Percentiles rank a stretch among this genome's conserved stretches.
Evolutionary conservation across 92 coral and sea anemone genomes (phyloP).

Genomic region (Porites lobata): DNA sequence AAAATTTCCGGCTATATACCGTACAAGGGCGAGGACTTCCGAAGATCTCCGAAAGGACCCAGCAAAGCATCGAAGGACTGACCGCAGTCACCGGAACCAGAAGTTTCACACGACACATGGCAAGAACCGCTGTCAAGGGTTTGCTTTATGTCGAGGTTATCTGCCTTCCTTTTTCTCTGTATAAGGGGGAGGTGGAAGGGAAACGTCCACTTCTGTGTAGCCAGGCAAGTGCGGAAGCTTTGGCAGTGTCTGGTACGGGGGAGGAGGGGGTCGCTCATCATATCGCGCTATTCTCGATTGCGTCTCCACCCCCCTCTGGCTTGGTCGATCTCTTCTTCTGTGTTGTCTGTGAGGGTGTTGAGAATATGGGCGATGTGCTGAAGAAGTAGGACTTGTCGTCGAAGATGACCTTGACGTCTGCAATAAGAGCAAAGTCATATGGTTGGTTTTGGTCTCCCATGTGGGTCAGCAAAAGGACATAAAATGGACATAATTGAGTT

Average conservation of each 20-base stretch:
- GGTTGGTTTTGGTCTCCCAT: neutral
- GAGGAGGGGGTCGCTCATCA: constrained; percentile 74
- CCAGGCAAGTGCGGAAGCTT: constrained; percentile 82
- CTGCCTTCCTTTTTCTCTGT: constrained; percentile 51
- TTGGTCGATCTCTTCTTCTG: constrained; percentile 26
- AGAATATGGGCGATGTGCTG: constrained; percentile 20
- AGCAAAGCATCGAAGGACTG: neutral
- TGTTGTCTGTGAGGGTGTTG: constrained; percentile 30
- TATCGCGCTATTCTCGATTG: constrained; percentile 32
- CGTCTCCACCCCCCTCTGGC: constrained; percentile 43
- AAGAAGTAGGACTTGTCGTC: constrained; percentile 29
- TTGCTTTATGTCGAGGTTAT: neutral
- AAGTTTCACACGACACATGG: too few species aligned
- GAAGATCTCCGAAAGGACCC: neutral
- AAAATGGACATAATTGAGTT: too few species aligned
- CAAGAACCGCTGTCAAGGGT: neutral
- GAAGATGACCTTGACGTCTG: constrained; percentile 53
- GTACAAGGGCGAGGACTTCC: neutral
- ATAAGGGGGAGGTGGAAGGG: constrained; percentile 84
- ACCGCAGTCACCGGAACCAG: too few species aligned
- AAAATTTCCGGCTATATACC: neutral
- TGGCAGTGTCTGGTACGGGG: constrained; percentile 65
- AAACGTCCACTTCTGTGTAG: constrained; percentile 72
- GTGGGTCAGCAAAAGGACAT: neutral
- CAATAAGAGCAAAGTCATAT: neutral